Percentiles rank a stretch among this genome's conserved stretches.
Conservation (phyloP, 2,113 vertebrate genomes). For the Ptilorrhoa leucosticta region DNA sequence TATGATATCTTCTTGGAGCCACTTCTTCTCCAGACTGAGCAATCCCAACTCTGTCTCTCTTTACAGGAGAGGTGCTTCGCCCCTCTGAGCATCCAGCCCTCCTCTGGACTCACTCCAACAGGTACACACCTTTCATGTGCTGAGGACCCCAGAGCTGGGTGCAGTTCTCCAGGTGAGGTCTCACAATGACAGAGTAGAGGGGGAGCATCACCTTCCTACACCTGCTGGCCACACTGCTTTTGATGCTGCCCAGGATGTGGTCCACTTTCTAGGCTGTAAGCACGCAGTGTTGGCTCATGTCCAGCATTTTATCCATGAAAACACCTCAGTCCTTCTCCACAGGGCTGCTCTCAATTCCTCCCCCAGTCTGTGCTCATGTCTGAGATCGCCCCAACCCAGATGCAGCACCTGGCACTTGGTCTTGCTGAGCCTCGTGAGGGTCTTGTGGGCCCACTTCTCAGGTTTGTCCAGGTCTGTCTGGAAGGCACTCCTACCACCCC, state of each 20-base stretch:
- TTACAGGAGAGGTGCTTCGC: background rate
- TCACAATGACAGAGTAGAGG: background rate
- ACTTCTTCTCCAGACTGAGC: background rate
- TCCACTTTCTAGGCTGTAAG: background rate
- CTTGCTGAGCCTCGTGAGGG: background rate
- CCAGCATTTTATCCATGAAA: background rate
- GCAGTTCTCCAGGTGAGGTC: background rate
- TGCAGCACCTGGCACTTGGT: background rate
- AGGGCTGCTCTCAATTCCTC: background rate
- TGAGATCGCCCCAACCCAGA: background rate
- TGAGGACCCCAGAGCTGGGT: background rate
- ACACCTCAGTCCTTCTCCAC: background rate
- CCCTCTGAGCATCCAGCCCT: background rate
- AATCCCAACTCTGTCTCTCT: background rate
- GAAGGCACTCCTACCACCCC: background rate
- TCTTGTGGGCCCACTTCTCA: background rate
- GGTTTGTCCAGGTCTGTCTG: background rate
- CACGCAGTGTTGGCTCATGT: background rate
- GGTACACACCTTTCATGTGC: too few species aligned
- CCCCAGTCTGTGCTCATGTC: too few species aligned
- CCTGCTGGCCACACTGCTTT: background rate
- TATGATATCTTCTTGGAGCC: background rate
- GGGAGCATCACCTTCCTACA: background rate
- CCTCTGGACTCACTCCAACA: background rate
- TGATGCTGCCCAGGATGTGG: background rate